phyloP scores from a whole-genome alignment of 2,797 vertebrate species.

The Amazonetta brasiliensis region DNA sequence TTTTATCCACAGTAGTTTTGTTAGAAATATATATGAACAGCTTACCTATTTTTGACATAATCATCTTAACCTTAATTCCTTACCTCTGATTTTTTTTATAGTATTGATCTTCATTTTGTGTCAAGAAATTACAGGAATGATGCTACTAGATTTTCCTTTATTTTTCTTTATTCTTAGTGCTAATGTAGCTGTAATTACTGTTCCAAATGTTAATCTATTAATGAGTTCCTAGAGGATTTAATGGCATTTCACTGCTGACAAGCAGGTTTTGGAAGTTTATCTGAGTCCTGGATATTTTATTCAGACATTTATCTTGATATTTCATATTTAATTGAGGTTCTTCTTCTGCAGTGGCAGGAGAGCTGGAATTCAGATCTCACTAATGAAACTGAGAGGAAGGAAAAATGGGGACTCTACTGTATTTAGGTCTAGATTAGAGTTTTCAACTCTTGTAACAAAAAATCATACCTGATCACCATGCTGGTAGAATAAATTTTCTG shows the following conservation, averaged over 20 bases:
- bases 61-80: constrained; percentile 44
- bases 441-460: neutral
- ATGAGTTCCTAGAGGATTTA: constrained; percentile 78
- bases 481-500: neutral
- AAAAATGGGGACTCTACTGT: neutral
- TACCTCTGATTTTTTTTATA: constrained; percentile 31
- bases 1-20: neutral
- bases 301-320: constrained; percentile 69
- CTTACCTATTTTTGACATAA: constrained; percentile 53
- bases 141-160: constrained; percentile 34
- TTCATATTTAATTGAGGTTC: constrained; percentile 65
- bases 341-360: constrained; percentile 29
- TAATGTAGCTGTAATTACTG: constrained; percentile 70
- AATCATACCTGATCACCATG: neutral
- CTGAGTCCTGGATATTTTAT: constrained; percentile 68
- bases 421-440: neutral
- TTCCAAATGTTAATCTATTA: constrained; percentile 79
- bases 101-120: constrained; percentile 52
- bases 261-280: constrained; percentile 63
- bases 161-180: constrained; percentile 64
- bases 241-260: constrained; percentile 75
- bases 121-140: constrained; percentile 37
- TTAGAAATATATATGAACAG: constrained; percentile 15
- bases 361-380: constrained; percentile 15
- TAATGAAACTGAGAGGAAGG: neutral